phyloP scores from a whole-genome alignment of 2,797 vertebrate genomes.

The Erpetoichthys calabaricus region DNA sequence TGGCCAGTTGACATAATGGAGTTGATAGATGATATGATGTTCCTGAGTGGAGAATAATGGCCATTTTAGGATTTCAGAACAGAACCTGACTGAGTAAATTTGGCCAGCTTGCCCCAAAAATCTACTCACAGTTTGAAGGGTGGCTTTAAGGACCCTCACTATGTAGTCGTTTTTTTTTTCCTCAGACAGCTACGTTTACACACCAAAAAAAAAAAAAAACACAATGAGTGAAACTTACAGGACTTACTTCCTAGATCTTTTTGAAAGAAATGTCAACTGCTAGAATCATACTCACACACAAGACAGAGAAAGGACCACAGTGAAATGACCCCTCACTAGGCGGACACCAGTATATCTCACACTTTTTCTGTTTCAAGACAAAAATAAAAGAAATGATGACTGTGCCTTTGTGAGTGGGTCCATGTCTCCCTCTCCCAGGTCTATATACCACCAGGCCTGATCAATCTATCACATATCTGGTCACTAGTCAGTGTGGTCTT shows the following conservation, averaged over 20 bases:
- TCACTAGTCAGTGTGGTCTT: too few species aligned
- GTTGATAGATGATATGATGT: slow-evolving; percentile 62
- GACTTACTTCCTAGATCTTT: background rate
- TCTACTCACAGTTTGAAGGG: slow-evolving; percentile 41
- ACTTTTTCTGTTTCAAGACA: slow-evolving; percentile 71
- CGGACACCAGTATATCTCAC: slow-evolving; percentile 83
- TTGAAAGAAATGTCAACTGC: background rate
- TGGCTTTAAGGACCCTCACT: slow-evolving; percentile 61
- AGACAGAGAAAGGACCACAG: slow-evolving; percentile 61
- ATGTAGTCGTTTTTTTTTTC: slow-evolving; percentile 69
- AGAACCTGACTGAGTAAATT: background rate
- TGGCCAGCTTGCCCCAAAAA: background rate
- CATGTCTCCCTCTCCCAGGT: too few species aligned
- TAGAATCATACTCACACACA: slow-evolving; percentile 64
- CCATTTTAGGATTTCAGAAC: too few species aligned
- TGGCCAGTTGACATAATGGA: slow-evolving; percentile 91
- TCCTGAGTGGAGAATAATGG: slow-evolving; percentile 32
- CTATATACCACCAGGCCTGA: too few species aligned
- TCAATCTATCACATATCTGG: too few species aligned
- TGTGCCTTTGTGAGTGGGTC: too few species aligned
- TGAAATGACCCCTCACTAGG: slow-evolving; percentile 35
- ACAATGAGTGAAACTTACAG: background rate
- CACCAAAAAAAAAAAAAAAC: background rate
- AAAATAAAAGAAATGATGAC: background rate
- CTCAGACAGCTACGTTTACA: slow-evolving; percentile 32